Percentiles rank a stretch among this genome's conserved stretches.
phyloP scores from a whole-genome alignment of 2,888 invertebrate species.

The Drosophila tripunctata region DNA sequence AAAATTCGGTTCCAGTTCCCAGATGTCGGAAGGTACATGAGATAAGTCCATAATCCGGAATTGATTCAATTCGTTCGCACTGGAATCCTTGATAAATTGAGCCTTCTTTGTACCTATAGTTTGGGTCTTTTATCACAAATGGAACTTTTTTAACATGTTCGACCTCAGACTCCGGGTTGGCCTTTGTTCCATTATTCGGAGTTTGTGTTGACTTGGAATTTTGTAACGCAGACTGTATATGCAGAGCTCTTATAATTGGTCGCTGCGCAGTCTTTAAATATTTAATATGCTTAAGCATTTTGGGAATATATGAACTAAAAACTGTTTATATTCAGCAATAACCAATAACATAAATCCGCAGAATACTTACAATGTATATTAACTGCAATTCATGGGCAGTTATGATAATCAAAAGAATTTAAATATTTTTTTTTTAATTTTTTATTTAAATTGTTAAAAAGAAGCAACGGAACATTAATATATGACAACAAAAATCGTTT shows the following conservation, averaged over 20 bases:
- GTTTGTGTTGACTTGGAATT: slow-evolving; percentile 10
- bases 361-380: too few species aligned
- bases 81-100: slow-evolving; percentile 87
- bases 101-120: slow-evolving; percentile 75
- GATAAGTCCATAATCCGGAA: slow-evolving; percentile 92
- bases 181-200: not conserved
- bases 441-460: too few species aligned
- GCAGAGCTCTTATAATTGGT: not conserved
- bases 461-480: too few species aligned
- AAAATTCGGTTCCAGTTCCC: slow-evolving; percentile 92
- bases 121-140: slow-evolving; percentile 13
- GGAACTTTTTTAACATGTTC: slow-evolving; percentile 16
- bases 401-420: too few species aligned
- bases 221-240: not conserved
- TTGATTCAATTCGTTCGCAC: slow-evolving; percentile 87
- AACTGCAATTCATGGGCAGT: too few species aligned
- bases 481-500: too few species aligned
- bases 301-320: not conserved
- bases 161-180: not conserved
- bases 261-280: not conserved
- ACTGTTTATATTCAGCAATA: too few species aligned
- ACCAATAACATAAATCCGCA: too few species aligned
- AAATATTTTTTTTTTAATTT: too few species aligned
- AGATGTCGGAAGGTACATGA: slow-evolving; percentile 91
- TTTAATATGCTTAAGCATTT: slow-evolving; percentile 13